Evolutionary conservation across 2,888 invertebrate genomes (phyloP).

Genomic region (Tetheella fluctuosa): DNA sequence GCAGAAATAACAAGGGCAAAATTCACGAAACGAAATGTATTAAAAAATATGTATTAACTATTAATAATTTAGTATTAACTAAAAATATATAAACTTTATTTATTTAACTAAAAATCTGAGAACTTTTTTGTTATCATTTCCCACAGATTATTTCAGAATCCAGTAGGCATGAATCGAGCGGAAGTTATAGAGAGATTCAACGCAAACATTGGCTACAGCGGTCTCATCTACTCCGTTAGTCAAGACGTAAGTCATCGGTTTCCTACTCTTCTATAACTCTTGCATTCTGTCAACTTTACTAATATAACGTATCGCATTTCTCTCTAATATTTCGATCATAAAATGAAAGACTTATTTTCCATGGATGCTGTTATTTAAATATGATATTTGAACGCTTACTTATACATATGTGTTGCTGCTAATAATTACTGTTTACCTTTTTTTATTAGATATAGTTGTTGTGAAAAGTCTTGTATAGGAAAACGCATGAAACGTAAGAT

Average conservation of each 20-base stretch:
- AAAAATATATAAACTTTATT: no score
- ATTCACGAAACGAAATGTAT: no score
- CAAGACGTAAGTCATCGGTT: slow-evolving; percentile 91
- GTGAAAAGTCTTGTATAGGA: no score
- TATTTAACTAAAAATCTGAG: no score
- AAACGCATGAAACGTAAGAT: no score
- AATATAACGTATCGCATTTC: not conserved
- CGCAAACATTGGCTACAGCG: slow-evolving; percentile 98
- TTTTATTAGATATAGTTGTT: no score
- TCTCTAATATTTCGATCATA: not conserved
- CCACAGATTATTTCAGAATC: slow-evolving; percentile 83
- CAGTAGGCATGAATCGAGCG: slow-evolving; percentile 81
- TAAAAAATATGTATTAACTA: no score
- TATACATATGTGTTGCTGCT: no score
- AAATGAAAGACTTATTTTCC: slow-evolving; percentile 21
- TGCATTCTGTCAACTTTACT: slow-evolving; percentile 29
- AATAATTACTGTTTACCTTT: no score
- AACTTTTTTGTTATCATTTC: not conserved
- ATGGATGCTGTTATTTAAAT: slow-evolving; percentile 15
- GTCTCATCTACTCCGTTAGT: slow-evolving; percentile 96
- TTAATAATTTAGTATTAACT: no score
- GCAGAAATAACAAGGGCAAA: no score
- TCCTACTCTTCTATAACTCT: slow-evolving; percentile 15
- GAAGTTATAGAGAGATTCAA: slow-evolving; percentile 98
- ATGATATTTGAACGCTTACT: not conserved